A percentile compares a stretch with the other conserved stretches of the same genome.
Conservation (phyloP, 2,113 vertebrate genomes). For the Psammodynastes pulverulentus region DNA sequence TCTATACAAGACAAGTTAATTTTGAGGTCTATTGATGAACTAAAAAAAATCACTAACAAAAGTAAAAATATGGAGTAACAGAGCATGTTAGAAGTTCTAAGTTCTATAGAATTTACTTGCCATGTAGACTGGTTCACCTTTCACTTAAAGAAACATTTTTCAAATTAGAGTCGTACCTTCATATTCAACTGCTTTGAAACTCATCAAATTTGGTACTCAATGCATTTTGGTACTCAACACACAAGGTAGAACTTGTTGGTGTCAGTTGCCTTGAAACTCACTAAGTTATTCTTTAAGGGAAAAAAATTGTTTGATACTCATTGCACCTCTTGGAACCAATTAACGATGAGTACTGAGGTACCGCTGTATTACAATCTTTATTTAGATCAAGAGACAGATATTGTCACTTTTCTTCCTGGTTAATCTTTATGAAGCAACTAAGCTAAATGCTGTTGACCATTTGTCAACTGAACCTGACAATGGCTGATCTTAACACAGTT, state of each 20-base stretch:
- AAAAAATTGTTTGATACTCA: too few species aligned
- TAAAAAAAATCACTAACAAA: background rate
- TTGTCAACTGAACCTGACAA: background rate
- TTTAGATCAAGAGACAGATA: background rate
- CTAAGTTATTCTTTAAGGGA: too few species aligned
- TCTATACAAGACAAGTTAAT: background rate
- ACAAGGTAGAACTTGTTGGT: too few species aligned
- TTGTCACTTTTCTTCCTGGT: background rate
- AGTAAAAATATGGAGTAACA: background rate
- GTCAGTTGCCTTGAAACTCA: too few species aligned
- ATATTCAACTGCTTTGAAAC: too few species aligned
- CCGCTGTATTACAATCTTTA: background rate
- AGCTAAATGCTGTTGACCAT: background rate
- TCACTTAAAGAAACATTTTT: background rate
- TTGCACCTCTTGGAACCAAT: too few species aligned
- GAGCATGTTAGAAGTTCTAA: background rate
- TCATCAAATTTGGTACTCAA: too few species aligned
- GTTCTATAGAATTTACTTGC: background rate
- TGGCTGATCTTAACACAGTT: background rate
- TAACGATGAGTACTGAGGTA: too few species aligned
- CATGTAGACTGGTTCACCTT: background rate
- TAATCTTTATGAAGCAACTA: background rate
- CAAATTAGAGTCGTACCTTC: background rate
- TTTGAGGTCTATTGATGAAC: background rate
- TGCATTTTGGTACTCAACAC: too few species aligned